Base-by-base conservation (phyloP, 92 coral and sea anemone species). In the Porites cylindrica region DNA sequence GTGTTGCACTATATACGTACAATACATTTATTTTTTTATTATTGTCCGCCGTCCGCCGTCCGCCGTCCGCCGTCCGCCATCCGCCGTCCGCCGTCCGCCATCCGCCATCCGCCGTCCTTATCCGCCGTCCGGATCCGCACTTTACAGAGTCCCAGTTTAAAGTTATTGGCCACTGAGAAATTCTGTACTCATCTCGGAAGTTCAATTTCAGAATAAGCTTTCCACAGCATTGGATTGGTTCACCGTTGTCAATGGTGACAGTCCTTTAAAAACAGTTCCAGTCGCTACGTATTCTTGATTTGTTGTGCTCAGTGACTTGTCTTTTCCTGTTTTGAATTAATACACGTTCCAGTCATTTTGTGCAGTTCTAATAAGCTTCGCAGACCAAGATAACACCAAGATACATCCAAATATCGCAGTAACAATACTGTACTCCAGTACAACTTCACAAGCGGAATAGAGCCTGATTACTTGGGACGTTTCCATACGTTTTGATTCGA, bases 361-460 rank as follows among this genome's bases (percentile, higher is more conserved):
- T 2, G 73, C 13, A 21, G 77, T 58, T 32, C 67, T 70, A 7
- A 70, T 54, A 65, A 58, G 67, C 18, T 70, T 70, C 1, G 51
- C 68, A 56, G 69, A 82, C 77, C 54, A 54, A 32, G 86, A 54
- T 59, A 82, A 58, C 70, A 56, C 19, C 13, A 82, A 18, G 9
- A 70, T 2, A 20, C 78, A 82, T 19, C 86, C 78, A 32, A 82
- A 13, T 13, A 82, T 21, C 56, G 71, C n/a, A 7, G 77, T 58
- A 19, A 70, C 69, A 82, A 82, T 70, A 18, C 78, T 26, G 38
- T 70, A 70, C 69, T 70, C 86, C 69, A 82, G 12, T 13, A 82
- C 6, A 5, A 82, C 76, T 7, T 82, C 86, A n/a, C 43, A 82
- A 6, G 29, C n/a, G 20, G 86, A 82, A 20, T 82, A 82, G 19